Evolutionary conservation across 1,140 invertebrate genomes (phyloP), one percentile per base, ranked within the genome.

Genomic region (Tetramorium alpestre): DNA sequence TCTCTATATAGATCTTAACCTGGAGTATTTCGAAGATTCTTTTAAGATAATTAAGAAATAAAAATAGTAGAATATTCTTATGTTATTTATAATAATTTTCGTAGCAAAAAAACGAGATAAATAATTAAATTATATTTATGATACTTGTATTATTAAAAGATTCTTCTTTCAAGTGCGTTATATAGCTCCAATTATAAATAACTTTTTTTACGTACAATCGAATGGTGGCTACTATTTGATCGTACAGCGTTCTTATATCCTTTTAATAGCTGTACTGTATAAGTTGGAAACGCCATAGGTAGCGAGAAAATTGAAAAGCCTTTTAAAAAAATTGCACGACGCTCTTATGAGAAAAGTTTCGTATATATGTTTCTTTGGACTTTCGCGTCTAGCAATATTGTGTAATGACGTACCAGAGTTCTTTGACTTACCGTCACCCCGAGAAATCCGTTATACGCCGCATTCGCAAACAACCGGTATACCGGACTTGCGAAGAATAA

Each of bases 301-400:
- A 82, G 78, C 25, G 54, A 60, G 54, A 60, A 75, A 84, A 84
- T 84, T 73, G 54, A 60, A 84, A 84, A 84, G 69, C 69, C 80
- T 84, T 75, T 84, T 49, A 75, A 73, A 84, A 82, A 84, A 75
- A 75, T 84, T 75, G 69, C 80, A 16, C 69, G 41, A 84, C 41
- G 41, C 80, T 73, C 67, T 84, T 84, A 75, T 84, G 80, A 84
- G 80, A 84, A 84, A 84, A 84, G 67, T 84, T 75, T 49, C 8
- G 49, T 82, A 18, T 82, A 58, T 60, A 60, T 73, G 69, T 84
- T 28, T 10, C 80, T 82, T 60, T 72, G 80, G 44, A 58, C 69
- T 73, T 82, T 65, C 16, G 64, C 69, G 13, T 75, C 69, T 58
- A 38, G 54, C 62, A 84, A 84, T 84, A 75, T 84, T 75, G 41